Evolutionary conservation across 2,888 invertebrate genomes (phyloP), one percentile per base, ranked within the genome.

Genomic region (Agrotis clavis): DNA sequence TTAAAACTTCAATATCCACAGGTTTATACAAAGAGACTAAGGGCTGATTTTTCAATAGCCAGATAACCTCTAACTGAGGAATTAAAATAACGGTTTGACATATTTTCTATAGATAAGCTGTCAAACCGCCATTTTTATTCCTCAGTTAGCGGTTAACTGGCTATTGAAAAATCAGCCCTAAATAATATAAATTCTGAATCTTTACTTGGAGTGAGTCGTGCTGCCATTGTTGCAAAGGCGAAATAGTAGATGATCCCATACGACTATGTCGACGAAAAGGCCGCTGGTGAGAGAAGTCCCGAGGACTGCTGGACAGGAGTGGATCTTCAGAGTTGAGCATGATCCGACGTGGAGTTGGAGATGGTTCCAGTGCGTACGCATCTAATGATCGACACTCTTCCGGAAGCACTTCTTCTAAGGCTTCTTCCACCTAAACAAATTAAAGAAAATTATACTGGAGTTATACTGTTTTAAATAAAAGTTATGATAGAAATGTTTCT

Each of bases 261-360:
- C 95, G 92, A 79, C 91, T 90, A 57, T 92, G 92, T 59, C 94
- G 92, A 64, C 94, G 91, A 59, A 92, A 83, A 53, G 92, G 92
- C 65, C 95, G 86, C 82, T 95, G 96, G 72, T 96, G 91, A 9
- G 96, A 96, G 88, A 98, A 98, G 89, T 98, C 98, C 77, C 98
- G 97, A 0, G 98, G 98, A 83, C 98, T 98, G 74, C 98, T 98
- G 0, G 98, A 98, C 21, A 98, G 92, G 5, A 98, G 92, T 0
- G 98, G 98, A 91, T 98, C 98, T 88, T 98, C 98, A 0, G 98
- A 98, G 90, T 98, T 98, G 16, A 98, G 97, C 98, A 98, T 98
- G 97, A 98, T 98, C 87, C 98, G 98, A 6, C 98, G 98, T 81
- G 98, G 98, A 13, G 98, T 94, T 7, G 98, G 97, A 1, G 97